phyloP scores from a whole-genome alignment of 2,113 vertebrate genomes.

The Erythrolamprus reginae region DNA sequence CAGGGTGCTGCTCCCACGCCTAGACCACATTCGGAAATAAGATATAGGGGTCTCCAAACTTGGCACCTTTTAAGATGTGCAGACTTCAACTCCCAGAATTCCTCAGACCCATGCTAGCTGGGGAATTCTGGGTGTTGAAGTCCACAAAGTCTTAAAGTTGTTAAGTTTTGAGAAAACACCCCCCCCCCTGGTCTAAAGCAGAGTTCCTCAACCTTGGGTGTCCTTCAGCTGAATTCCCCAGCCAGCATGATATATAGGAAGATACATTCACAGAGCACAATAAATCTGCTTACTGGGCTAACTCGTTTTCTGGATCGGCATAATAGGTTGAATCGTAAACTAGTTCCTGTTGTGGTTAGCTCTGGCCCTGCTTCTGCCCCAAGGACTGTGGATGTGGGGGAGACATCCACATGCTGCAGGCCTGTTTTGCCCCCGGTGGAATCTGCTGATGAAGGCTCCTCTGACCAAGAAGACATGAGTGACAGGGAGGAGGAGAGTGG shows the following conservation, averaged over 20 bases:
- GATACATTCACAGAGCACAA: neutral
- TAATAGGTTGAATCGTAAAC: neutral
- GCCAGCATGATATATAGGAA: neutral
- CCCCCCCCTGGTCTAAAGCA: neutral
- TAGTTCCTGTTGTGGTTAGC: no score
- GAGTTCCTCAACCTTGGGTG: neutral
- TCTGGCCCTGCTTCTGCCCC: no score
- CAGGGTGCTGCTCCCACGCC: neutral
- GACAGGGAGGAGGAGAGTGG: no score
- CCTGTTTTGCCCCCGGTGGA: no score
- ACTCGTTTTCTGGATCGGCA: neutral
- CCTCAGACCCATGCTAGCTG: neutral
- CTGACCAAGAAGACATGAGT: no score
- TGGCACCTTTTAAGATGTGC: neutral
- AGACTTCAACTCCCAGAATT: neutral
- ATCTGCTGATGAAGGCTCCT: no score
- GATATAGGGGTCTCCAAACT: neutral
- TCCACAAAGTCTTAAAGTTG: neutral
- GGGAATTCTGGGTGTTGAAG: neutral
- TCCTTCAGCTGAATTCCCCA: neutral
- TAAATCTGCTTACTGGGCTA: neutral
- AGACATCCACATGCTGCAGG: no score
- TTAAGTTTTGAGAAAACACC: neutral
- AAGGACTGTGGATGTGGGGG: no score
- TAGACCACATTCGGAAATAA: neutral